Evolutionary conservation across 30 jellyfish, hydroid and myxozoan species (phyloP).

Genomic region (Hydractinia symbiolongicarpus): DNA sequence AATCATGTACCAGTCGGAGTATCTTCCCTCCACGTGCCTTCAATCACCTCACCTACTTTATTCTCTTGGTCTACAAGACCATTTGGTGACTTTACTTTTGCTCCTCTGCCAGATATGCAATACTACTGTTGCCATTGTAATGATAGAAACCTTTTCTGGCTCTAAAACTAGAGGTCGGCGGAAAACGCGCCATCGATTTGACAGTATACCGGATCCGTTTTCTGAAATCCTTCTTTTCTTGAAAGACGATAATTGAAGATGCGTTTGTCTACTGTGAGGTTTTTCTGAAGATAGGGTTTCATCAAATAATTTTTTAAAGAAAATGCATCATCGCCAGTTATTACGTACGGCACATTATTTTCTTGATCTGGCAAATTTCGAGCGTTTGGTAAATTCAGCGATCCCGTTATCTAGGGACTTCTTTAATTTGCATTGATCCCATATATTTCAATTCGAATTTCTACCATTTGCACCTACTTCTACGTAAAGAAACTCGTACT

Average conservation of each 20-base stretch:
- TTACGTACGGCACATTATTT: background rate
- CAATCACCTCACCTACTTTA: too few species aligned
- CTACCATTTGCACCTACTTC: slow-evolving; percentile 18
- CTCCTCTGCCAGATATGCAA: too few species aligned
- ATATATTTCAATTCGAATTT: slow-evolving; percentile 15
- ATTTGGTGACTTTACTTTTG: too few species aligned
- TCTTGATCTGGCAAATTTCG: slow-evolving; percentile 4
- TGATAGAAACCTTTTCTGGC: too few species aligned
- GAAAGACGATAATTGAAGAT: slow-evolving; percentile 20
- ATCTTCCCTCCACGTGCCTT: too few species aligned
- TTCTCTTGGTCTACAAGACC: too few species aligned
- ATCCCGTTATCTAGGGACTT: background rate
- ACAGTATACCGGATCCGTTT: too few species aligned
- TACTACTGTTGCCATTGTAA: too few species aligned
- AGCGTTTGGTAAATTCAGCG: background rate
- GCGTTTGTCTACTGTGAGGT: slow-evolving; percentile 3
- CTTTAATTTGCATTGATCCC: slow-evolving; percentile 20
- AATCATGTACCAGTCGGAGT: too few species aligned
- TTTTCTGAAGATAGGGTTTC: slow-evolving; percentile 14
- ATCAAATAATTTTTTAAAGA: background rate
- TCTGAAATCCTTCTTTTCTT: background rate
- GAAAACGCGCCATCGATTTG: too few species aligned
- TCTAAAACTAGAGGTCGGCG: too few species aligned
- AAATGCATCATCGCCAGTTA: slow-evolving; percentile 25
- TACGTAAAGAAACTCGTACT: slow-evolving; percentile 22